Evolutionary conservation across 2,113 vertebrate species (phyloP), one percentile per base, ranked within the genome.

Genomic region (Mus musculus): DNA sequence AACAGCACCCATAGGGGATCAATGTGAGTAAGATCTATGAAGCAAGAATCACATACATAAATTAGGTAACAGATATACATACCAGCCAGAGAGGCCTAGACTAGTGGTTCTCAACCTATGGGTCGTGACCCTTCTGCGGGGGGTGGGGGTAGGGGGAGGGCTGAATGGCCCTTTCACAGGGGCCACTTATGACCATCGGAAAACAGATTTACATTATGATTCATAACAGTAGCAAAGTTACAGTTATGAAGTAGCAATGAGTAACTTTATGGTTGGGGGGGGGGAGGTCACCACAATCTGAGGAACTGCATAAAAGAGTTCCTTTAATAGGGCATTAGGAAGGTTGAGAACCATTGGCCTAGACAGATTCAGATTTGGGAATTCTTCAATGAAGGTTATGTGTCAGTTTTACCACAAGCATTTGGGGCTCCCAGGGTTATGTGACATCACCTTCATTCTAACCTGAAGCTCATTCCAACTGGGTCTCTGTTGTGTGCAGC

Each of bases 381-480:
- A 63, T 84, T 84, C 24, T 63, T 61, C 56, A 39, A 5, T 24
- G 59, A 39, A 84, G 59, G 59, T 8, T 42, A 26, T 59, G 12
- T 61, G 36, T 17, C 89, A 49, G 13, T 12, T 46, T 5, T 46
- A 59, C 5, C 4, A 30, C 12, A 10, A 0, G 22, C 22, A 59
- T 52, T 59, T 12, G 49, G 11, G 36, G 28, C n/a, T 12, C 13
- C 39, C 30, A 24, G 17, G 30, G 61, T 22, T 13, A 22, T 28
- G 26, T 26, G 19, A 63, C 33, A 76, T 11, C 20, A 30, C 4
- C 46, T 20, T 52, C 20, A 20, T 7, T 28, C 54, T 14, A 59
- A 1, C 28, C 14, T 2, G 0, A 11, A 0, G 49, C 56, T 0
- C 49, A 49, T 49, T 49, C 49, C 4, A 49, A 56, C 2, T 36